phyloP scores from a whole-genome alignment of 2,888 invertebrate species.

The Tipula helvola region DNA sequence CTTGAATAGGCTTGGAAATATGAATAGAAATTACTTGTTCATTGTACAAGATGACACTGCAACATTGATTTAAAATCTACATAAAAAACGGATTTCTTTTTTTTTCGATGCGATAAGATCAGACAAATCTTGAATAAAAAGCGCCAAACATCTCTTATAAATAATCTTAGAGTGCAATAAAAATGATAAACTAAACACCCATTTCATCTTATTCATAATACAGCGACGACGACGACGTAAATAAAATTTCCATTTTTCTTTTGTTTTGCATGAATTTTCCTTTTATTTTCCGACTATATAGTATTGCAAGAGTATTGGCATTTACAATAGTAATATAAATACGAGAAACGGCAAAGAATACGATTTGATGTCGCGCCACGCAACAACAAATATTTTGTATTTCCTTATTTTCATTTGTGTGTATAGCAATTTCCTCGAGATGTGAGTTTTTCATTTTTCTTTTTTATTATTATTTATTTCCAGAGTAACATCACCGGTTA shows the following conservation, averaged over 20 bases:
- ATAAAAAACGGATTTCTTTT: not conserved
- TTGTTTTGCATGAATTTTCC: not conserved
- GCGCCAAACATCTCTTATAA: not conserved
- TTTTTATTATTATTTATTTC: slow-evolving; percentile 5
- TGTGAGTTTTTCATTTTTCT: not conserved
- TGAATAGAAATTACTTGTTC: not conserved
- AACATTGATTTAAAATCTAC: not conserved
- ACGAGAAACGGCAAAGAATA: not conserved
- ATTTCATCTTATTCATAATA: not conserved
- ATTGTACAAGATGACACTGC: not conserved
- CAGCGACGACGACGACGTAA: not conserved
- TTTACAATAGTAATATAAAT: not conserved
- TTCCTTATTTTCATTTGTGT: not conserved
- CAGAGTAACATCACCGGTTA: slow-evolving; percentile 10
- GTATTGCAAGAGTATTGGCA: not conserved
- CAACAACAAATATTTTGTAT: not conserved
- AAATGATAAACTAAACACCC: not conserved
- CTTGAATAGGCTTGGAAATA: not conserved
- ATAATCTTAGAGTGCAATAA: not conserved
- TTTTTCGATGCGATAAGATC: not conserved
- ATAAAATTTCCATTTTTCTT: not conserved
- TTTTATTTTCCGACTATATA: not conserved
- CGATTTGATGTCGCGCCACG: not conserved
- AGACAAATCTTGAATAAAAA: not conserved
- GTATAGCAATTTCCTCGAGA: not conserved